Evolutionary conservation across 2,888 invertebrate genomes (phyloP).

Genomic region (Lasiommata megera): DNA sequence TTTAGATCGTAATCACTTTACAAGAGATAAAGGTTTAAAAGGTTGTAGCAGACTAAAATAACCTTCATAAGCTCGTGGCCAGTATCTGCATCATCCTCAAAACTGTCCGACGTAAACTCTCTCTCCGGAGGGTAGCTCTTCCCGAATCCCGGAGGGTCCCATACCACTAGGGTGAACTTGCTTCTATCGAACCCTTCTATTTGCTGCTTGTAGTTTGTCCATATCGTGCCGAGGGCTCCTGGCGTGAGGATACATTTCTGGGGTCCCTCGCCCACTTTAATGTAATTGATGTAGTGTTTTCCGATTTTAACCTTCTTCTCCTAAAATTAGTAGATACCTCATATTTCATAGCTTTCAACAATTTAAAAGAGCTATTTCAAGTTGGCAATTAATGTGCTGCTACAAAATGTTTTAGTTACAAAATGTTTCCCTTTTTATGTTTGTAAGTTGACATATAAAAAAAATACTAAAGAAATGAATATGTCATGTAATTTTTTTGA

Average conservation of each 20-base stretch:
- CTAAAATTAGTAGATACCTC: slow-evolving; percentile 18
- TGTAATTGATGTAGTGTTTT: slow-evolving; percentile 16
- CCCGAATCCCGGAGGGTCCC: slow-evolving; percentile 85
- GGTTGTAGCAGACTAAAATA: neutral
- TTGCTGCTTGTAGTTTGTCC: slow-evolving; percentile 65
- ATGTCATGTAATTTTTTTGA: too few relatives aligned
- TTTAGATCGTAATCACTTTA: too few relatives aligned
- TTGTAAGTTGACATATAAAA: too few relatives aligned
- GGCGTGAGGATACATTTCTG: slow-evolving; percentile 17
- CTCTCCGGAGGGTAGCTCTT: slow-evolving; percentile 82
- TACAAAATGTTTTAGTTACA: too few relatives aligned
- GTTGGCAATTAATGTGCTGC: too few relatives aligned
- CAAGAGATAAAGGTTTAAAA: too few relatives aligned
- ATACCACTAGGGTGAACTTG: slow-evolving; percentile 80
- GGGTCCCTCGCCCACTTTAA: slow-evolving; percentile 21
- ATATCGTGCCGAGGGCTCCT: slow-evolving; percentile 17
- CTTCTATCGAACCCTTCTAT: slow-evolving; percentile 78
- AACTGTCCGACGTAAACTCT: neutral
- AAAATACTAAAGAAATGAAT: too few relatives aligned
- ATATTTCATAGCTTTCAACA: too few relatives aligned
- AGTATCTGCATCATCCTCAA: slow-evolving; percentile 10
- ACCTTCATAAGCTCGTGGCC: slow-evolving; percentile 24
- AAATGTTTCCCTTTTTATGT: too few relatives aligned
- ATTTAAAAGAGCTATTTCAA: too few relatives aligned
- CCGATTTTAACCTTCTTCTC: slow-evolving; percentile 12